Percentiles rank a stretch among this genome's conserved stretches.
phyloP scores from a whole-genome alignment of 2,113 vertebrate genomes.

The Pavo muticus region DNA sequence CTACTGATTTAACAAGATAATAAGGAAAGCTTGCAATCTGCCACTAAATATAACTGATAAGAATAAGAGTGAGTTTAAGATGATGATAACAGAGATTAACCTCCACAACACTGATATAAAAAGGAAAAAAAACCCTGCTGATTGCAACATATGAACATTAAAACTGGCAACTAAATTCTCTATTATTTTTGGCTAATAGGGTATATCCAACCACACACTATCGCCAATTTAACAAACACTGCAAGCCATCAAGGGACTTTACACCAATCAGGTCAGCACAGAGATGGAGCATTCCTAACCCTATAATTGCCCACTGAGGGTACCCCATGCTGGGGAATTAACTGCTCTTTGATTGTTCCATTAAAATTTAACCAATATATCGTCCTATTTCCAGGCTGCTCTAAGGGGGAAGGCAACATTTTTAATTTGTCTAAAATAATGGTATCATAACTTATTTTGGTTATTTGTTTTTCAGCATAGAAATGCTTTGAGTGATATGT shows the following conservation, averaged over 20 bases:
- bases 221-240: slow-evolving; percentile 52
- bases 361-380: slow-evolving; percentile 73
- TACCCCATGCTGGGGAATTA: slow-evolving; percentile 61
- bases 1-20: slow-evolving; percentile 87
- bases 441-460: slow-evolving; percentile 61
- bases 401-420: slow-evolving; percentile 60
- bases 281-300: slow-evolving; percentile 57
- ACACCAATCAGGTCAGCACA: slow-evolving; percentile 62
- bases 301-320: slow-evolving; percentile 47
- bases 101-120: slow-evolving; percentile 68
- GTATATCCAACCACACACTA: slow-evolving; percentile 27
- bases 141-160: slow-evolving; percentile 69
- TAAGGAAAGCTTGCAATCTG: slow-evolving; percentile 84
- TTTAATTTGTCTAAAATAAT: slow-evolving; percentile 73
- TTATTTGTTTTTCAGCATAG: slow-evolving; percentile 50
- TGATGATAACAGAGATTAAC: slow-evolving; percentile 77
- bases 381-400: slow-evolving; percentile 50
- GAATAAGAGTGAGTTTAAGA: slow-evolving; percentile 74
- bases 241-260: slow-evolving; percentile 32
- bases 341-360: slow-evolving; percentile 72
- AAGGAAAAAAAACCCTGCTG: slow-evolving; percentile 58
- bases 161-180: slow-evolving; percentile 59
- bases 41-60: slow-evolving; percentile 80
- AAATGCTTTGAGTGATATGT: background rate
- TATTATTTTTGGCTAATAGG: slow-evolving; percentile 73